Base-by-base conservation (phyloP, 2,113 vertebrate species). In the Chaetodon trifascialis region DNA sequence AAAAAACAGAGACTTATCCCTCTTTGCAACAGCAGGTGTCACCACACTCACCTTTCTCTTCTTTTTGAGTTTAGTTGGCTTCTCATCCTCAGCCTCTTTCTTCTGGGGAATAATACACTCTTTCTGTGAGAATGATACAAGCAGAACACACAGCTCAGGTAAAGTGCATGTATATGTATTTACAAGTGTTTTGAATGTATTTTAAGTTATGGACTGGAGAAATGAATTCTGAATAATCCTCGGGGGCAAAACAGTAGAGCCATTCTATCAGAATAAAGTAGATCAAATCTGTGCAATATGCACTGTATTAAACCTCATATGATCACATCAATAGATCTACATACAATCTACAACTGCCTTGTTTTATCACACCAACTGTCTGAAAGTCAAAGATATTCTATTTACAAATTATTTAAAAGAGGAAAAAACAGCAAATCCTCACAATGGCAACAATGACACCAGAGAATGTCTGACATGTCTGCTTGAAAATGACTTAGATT, bases 41-140 rank as follows among this genome's bases (percentile, higher is more conserved):
- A 7, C 75, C 73, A 56, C 12, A 73, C 90, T 91, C 70, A 93
- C 93, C 74, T 87, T 94, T 64, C 93, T 92, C 86, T 75, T 95
- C 73, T 46, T 94, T 69, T 91, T 90, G 34, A 80, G 64, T 62
- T 93, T 85, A 8, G 82, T 5, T 19, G 86, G 49, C 38, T 80
- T 80, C 9, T 87, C 89, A 36, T 65, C 79, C 15, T 69, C 78
- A 0, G 65, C 36, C 40, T 83, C 79, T 68, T 76, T 85, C 76
- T 82, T 84, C 55, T 69, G 77, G 75, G 84, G 66, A 73, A 66
- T 34, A 17, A 69, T 7, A 67, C 36, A 44, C 80, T 85, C 68
- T 4, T 83, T 88, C 92, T 94, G 84, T 38, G 23, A 69, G 66
- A 63, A 66, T 15, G 76, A 34, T 1, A 56, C 25, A 82, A 1